Evolutionary conservation across 2,888 invertebrate species (phyloP), one percentile per base, ranked within the genome.

Genomic region (Taphrorychus bicolor): DNA sequence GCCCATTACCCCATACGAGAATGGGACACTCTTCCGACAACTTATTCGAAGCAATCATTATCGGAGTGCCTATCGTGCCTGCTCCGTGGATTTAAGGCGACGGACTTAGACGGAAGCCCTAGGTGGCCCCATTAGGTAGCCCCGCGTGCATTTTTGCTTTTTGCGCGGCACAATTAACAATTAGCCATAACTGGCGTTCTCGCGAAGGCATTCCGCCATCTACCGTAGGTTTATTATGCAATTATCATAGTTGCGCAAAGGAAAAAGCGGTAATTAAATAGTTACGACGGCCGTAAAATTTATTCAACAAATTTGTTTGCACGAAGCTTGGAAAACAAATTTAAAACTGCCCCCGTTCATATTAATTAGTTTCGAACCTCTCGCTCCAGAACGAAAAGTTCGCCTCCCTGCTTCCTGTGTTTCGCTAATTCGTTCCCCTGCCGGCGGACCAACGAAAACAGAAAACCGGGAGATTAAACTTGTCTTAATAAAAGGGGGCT

Each of bases 131-230:
- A 65, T 66, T 66, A 66, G 40, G 59, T n/a, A 51, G 56, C 51
- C 42, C 32, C 56, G 16, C 51, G 18, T 53, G 51, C 56, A 60
- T 66, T 66, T 60, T 56, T 49, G 56, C 56, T 59, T 64, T 68
- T 68, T 68, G 59, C 42, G 22, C 32, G 54, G 22, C 54, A 48
- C 69, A 66, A 70, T 70, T 70, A 70, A 70, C 66, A 70, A 66
- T 70, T 70, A 70, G 48, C 69, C 69, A 70, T 66, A 70, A 62
- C 58, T 53, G 62, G 66, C 66, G 59, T 66, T 70, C 66, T 57
- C 40, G 60, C 52, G 48, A 65, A 58, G 57, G 69, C 56, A 69
- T 69, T 49, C 66, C 54, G 58, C 54, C 48, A 54, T 59, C 57
- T 32, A 54, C 48, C 65, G 48, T 51, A 21, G 49, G 62, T 62